These are phyloP conservation scores for Lepisosteus oculatus DNA, from an alignment of 2,113 vertebrate species.

Conservation along the genomic window DNA sequence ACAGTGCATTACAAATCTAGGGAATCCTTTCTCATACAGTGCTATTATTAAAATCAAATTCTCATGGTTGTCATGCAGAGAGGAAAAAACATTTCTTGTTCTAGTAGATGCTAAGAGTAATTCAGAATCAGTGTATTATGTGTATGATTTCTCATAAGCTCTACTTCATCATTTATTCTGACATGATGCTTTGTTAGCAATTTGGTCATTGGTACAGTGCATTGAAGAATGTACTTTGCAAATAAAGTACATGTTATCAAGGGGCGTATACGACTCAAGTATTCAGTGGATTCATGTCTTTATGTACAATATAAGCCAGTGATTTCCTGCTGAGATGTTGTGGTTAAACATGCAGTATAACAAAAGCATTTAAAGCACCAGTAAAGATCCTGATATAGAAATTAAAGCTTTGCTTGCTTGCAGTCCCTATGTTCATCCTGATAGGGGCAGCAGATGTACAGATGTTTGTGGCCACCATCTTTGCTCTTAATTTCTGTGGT, in stretches of 20 bases:
- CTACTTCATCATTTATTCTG: too few relatives aligned
- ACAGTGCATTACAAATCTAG: too few relatives aligned
- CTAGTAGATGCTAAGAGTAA: too few relatives aligned
- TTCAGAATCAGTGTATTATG: too few relatives aligned
- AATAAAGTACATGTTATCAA: not conserved
- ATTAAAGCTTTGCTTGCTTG: not conserved
- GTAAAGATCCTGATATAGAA: not conserved
- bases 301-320: not conserved
- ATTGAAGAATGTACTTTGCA: too few relatives aligned
- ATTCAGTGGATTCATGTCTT: not conserved
- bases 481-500: not conserved
- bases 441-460: constrained; percentile 2
- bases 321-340: not conserved
- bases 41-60: too few relatives aligned
- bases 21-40: too few relatives aligned
- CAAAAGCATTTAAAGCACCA: constrained; percentile 1
- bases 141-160: too few relatives aligned
- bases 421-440: not conserved
- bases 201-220: too few relatives aligned
- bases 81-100: too few relatives aligned
- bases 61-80: too few relatives aligned
- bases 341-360: not conserved
- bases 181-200: too few relatives aligned
- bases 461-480: not conserved
- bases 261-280: not conserved